Evolutionary conservation across 2,797 vertebrate genomes (phyloP), one percentile per base, ranked within the genome.

Genomic region (Acanthornis magna): DNA sequence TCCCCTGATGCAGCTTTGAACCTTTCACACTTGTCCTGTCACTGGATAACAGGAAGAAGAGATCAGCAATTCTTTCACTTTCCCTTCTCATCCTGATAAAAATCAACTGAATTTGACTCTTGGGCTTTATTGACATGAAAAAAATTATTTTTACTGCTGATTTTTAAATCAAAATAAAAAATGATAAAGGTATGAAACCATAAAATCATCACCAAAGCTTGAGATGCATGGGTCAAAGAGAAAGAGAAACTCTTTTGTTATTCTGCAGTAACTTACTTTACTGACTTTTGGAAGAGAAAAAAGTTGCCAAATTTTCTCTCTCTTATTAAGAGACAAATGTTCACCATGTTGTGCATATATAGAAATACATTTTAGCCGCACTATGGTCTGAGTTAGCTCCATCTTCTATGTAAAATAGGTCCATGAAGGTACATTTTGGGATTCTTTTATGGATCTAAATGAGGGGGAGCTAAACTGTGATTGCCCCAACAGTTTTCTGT

Each of bases 121-220:
- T 86, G 23, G 42, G 20, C 16, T 88, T 82, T 58, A 70, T 12
- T 60, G 78, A 60, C 32, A 55, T 14, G 20, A 36, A 32, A 5
- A 89, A 32, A 34, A 60, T 32, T 77, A 38, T 42, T 85, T 74
- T 85, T 72, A 85, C 16, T 57, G 21, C 3, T 53, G 34, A 60
- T 91, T 88, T 79, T 85, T 3, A 74, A 79, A 76, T 43, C 10
- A 77, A 85, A 77, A 34, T 42, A 76, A 71, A 54, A 78, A 85
- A 25, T 5, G 0, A 55, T 71, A 74, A 51, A 51, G 5, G 4
- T 60, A 36, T 42, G 25, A 85, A 89, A 47, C 14, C 50, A 38
- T 15, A 89, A n/a, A 5, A n/a, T 63, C 23, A 67, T 58, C 43
- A 85, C 48, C 4, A 88, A 45, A 67, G 22, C 36, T 48, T 70